Conservation (phyloP, 2,113 vertebrate species). For the Boleophthalmus pectinirostris region DNA sequence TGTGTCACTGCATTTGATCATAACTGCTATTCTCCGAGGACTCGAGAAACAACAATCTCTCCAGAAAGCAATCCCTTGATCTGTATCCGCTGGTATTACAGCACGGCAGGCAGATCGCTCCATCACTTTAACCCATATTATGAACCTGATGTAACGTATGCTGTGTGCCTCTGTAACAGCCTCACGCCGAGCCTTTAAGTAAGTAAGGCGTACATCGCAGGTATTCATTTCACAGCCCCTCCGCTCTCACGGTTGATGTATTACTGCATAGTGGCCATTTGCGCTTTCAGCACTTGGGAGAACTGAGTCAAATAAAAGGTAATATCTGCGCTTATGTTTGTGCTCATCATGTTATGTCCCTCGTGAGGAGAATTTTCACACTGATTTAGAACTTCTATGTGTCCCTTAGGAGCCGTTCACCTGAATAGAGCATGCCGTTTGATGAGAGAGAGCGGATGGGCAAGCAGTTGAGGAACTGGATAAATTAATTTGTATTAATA, state of each 20-base stretch:
- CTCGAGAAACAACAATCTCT: slow-evolving; percentile 2
- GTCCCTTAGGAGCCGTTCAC: slow-evolving; percentile 35
- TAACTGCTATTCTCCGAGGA: slow-evolving; percentile 4
- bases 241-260: slow-evolving; percentile 29
- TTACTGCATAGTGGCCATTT: slow-evolving; percentile 18
- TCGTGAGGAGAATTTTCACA: slow-evolving; percentile 43
- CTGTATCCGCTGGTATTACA: background rate
- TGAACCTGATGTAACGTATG: background rate
- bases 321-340: slow-evolving; percentile 37
- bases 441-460: slow-evolving; percentile 26
- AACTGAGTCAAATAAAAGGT: slow-evolving; percentile 48
- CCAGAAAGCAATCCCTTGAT: slow-evolving; percentile 11
- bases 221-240: slow-evolving; percentile 23
- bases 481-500: slow-evolving; percentile 17
- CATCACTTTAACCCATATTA: slow-evolving; percentile 17
- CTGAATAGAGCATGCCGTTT: slow-evolving; percentile 25
- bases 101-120: background rate
- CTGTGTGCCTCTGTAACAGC: slow-evolving; percentile 17
- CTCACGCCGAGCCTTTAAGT: slow-evolving; percentile 13
- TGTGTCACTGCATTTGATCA: background rate
- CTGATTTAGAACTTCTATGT: slow-evolving; percentile 20
- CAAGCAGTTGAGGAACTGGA: slow-evolving; percentile 42
- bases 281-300: slow-evolving; percentile 50
- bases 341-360: slow-evolving; percentile 41
- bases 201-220: slow-evolving; percentile 27